A percentile compares a stretch with the other conserved stretches of the same genome.
Conservation (phyloP, 1,140 invertebrate genomes). For the Zaprionus africanus region DNA sequence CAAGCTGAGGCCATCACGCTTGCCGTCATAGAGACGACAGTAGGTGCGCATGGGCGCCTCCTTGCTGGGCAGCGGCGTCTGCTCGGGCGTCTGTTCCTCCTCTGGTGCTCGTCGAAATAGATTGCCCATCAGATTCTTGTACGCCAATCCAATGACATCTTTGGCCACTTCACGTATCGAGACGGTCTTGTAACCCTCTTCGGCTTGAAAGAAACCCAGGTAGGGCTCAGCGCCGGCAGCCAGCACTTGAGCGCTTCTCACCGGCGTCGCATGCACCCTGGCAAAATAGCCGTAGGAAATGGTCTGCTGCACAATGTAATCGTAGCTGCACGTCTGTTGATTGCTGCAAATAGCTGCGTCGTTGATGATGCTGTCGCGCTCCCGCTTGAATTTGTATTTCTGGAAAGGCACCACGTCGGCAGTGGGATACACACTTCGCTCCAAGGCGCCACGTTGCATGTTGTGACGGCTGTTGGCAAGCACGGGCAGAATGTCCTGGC, state of each 20-base stretch:
- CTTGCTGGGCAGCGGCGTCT: conserved; percentile 85
- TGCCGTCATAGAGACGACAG: conserved; percentile 93
- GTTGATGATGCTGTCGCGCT: conserved; percentile 87
- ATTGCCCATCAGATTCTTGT: conserved; percentile 73
- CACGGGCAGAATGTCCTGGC: conserved; percentile 90
- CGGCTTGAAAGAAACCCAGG: conserved; percentile 94
- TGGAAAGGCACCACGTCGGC: conserved; percentile 86
- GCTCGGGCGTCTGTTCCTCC: conserved; percentile 34
- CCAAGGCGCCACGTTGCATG: conserved; percentile 64
- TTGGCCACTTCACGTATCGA: conserved; percentile 93
- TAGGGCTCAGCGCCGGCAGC: conserved; percentile 93
- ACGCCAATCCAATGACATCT: conserved; percentile 93
- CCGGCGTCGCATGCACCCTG: conserved; percentile 89
- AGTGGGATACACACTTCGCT: conserved; percentile 46
- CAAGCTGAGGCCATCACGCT: conserved; percentile 90
- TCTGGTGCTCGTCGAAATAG: conserved; percentile 60
- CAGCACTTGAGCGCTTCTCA: conserved; percentile 91
- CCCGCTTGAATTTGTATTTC: conserved; percentile 94
- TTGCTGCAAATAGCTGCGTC: conserved; percentile 92
- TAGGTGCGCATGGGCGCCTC: conserved; percentile 88
- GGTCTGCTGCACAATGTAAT: conserved; percentile 90
- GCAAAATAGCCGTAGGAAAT: conserved; percentile 72
- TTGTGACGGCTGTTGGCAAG: conserved; percentile 65
- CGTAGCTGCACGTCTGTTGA: conserved; percentile 91
- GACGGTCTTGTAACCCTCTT: conserved; percentile 92